These are phyloP conservation scores for Motacilla alba DNA, from an alignment of 2,113 vertebrate species.

Conservation along the genomic window DNA sequence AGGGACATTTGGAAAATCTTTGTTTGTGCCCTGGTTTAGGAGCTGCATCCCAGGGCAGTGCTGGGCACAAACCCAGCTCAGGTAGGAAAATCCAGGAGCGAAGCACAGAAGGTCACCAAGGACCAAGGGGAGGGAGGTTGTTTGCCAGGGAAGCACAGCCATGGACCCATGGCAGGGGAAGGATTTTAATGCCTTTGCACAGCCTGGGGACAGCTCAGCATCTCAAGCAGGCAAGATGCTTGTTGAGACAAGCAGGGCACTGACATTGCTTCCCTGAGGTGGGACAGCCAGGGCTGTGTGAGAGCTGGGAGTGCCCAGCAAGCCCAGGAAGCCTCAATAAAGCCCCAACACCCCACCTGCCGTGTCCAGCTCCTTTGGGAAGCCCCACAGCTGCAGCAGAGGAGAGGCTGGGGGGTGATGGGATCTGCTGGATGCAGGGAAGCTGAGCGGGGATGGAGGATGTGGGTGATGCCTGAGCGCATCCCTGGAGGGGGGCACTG, in stretches of 20 bases:
- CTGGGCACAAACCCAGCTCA: neutral
- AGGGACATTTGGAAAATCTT: neutral
- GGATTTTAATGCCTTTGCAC: neutral
- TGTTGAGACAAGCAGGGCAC: neutral
- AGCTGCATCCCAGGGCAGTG: rapidly evolving
- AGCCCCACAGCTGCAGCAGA: rapidly evolving
- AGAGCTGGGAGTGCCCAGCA: neutral
- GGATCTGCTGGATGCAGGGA: neutral
- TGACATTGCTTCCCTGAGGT: neutral
- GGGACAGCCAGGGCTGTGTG: neutral
- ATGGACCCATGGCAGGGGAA: rapidly evolving
- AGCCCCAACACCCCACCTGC: neutral
- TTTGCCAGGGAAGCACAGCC: neutral
- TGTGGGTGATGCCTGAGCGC: rapidly evolving
- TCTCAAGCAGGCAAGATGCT: neutral
- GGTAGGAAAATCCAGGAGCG: neutral
- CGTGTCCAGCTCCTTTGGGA: neutral
- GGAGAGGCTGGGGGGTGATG: neutral
- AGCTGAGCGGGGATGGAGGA: neutral
- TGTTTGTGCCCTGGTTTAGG: neutral
- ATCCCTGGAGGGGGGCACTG: neutral
- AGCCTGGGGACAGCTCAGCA: neutral
- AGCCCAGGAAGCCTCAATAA: neutral
- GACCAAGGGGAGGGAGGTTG: neutral
- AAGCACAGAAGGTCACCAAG: neutral